Percentiles rank a stretch among this genome's conserved stretches.
Conservation (phyloP, 1,140 invertebrate species). For the Chymomyza costata region DNA sequence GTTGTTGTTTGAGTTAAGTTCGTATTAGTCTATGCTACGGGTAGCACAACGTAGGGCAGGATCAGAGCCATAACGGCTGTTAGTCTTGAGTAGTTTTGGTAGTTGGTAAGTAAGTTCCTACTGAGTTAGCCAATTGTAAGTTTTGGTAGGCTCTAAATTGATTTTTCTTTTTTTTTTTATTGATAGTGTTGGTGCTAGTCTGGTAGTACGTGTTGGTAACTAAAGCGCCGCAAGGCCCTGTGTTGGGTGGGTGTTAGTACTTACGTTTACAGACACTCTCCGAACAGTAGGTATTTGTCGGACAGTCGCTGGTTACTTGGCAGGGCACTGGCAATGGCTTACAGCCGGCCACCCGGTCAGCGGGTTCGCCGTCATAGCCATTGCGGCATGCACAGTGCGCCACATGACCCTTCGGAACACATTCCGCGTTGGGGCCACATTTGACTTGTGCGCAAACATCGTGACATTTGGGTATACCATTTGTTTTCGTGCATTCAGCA, state of each 20-base stretch:
- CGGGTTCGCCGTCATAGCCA: conserved; percentile 86
- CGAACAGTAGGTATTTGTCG: conserved; percentile 87
- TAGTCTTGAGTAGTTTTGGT: conserved; percentile 23
- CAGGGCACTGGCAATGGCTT: conserved; percentile 85
- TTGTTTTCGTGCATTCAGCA: conserved; percentile 83
- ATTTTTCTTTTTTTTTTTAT: neutral
- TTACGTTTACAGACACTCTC: conserved; percentile 87
- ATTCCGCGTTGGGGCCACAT: conserved; percentile 91
- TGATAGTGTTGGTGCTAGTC: conserved; percentile 26
- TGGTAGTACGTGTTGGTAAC: conserved; percentile 34
- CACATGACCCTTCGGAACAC: conserved; percentile 82
- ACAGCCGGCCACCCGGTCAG: conserved; percentile 83
- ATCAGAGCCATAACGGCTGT: neutral
- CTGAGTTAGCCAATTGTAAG: conserved; percentile 33
- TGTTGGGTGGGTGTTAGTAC: conserved; percentile 64
- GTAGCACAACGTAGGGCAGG: conserved; percentile 19
- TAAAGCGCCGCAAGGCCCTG: conserved; percentile 16
- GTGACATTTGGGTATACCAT: conserved; percentile 84
- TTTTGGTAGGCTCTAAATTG: conserved; percentile 21
- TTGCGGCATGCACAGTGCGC: conserved; percentile 85
- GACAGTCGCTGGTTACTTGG: conserved; percentile 83
- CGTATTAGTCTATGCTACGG: conserved; percentile 40
- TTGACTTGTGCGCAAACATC: conserved; percentile 85
- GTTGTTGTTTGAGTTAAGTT: conserved; percentile 13
- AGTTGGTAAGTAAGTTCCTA: conserved; percentile 36